phyloP scores from a whole-genome alignment of 2,797 vertebrate genomes.

The Pangasius macronema region DNA sequence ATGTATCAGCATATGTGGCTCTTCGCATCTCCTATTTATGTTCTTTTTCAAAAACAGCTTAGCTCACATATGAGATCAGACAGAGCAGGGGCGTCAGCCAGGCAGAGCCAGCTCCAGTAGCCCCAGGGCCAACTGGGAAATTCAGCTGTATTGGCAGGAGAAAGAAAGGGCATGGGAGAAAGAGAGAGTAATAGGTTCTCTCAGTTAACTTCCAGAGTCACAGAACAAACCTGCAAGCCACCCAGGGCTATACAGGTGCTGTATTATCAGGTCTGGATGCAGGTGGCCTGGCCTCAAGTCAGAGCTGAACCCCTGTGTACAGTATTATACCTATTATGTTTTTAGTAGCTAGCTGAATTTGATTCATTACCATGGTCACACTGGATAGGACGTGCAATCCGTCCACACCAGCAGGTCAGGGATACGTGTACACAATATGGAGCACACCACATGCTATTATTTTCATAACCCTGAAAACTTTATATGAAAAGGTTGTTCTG shows the following conservation, averaged over 20 bases:
- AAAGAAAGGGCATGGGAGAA: conserved; percentile 35
- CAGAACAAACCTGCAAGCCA: conserved; percentile 11
- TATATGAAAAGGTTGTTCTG: conserved; percentile 4
- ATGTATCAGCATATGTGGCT: conserved; percentile 8
- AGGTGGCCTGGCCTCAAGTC: conserved; percentile 26
- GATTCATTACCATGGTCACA: conserved; percentile 8
- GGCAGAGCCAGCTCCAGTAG: conserved; percentile 40
- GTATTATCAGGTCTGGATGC: conserved; percentile 37
- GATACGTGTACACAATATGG: background rate
- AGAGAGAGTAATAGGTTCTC: conserved; percentile 24
- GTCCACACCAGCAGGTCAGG: background rate
- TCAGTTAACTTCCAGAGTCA: conserved; percentile 13
- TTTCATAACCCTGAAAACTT: background rate
- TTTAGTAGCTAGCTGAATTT: background rate
- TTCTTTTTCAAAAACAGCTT: background rate
- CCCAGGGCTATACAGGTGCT: background rate
- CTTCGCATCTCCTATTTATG: background rate
- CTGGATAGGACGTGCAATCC: background rate
- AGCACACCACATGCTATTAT: background rate
- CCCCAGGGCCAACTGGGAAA: conserved; percentile 38
- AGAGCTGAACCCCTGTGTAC: conserved; percentile 3
- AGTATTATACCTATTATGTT: background rate
- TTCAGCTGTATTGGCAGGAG: conserved; percentile 29
- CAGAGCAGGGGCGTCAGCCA: conserved; percentile 43
- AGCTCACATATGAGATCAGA: conserved; percentile 44